Evolutionary conservation across 2,797 vertebrate species (phyloP), one percentile per base, ranked within the genome.

Genomic region (Intellagama lesueurii): DNA sequence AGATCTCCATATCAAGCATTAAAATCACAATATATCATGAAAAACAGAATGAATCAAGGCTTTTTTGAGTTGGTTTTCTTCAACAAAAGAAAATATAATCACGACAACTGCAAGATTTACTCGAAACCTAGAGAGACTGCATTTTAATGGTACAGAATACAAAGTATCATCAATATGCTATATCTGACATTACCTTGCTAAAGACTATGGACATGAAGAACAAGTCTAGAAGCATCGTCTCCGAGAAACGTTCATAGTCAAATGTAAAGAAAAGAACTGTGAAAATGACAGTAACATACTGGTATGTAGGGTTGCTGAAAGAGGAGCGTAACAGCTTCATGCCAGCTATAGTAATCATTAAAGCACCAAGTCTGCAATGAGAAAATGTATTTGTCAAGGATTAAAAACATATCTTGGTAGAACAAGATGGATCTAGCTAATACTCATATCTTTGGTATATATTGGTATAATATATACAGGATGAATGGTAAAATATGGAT

Each of bases 121-220:
- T 80, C 24, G 12, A 83, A 77, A 1, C 35, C 24, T 3, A 88
- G 56, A 56, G 19, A 68, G 35, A 22, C 5, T 73, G 12, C 22
- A 68, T 85, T 73, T 49, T 47, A 19, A 19, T 40, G 52, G 92
- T 76, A 86, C 35, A 32, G 87, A 93, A 90, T n/a, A 88, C 47
- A 52, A 70, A 82, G 87, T 89, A 0, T 81, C 0, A 3, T 85
- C 22, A 76, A 16, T 26, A 14, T 75, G 79, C 81, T 79, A 84
- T 32, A 75, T 81, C 76, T 87, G 19, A 90, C 92, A 69, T 96
- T 96, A 99, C 99, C 98, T 99, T 99, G 97, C 97, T 99, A 98
- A 99, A 99, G 96, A 99, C 93, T 85, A 99, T 99, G 95, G 99
- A 99, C 98, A 99, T 99, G 95, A 99, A 96, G 97, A 99, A 99